These are phyloP conservation scores for Acleris holmiana DNA, from an alignment of 2,888 invertebrate species.

Conservation along the genomic window DNA sequence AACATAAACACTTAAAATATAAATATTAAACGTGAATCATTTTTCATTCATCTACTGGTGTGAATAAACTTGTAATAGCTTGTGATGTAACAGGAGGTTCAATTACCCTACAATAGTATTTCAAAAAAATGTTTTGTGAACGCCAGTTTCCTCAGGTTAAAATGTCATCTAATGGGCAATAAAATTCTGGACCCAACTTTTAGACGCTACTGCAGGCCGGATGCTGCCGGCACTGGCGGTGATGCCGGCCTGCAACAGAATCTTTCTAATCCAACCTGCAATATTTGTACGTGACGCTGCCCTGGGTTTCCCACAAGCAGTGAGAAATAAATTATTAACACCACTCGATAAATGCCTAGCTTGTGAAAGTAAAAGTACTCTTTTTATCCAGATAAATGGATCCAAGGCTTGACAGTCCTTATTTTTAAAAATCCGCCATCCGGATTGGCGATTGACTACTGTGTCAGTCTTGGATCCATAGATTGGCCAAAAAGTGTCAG, in stretches of 20 bases:
- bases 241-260: constrained; percentile 8
- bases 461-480: constrained; percentile 7
- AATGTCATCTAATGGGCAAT: no score
- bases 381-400: constrained; percentile 11
- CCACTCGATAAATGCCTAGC: neutral
- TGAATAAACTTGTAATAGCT: neutral
- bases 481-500: constrained; percentile 1
- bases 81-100: neutral
- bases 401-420: neutral
- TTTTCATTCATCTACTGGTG: neutral
- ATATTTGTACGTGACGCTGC: constrained; percentile 12
- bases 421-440: neutral
- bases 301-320: constrained; percentile 6
- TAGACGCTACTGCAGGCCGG: no score
- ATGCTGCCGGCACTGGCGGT: neutral
- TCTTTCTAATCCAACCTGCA: neutral
- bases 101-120: constrained; percentile 3
- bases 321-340: constrained; percentile 6
- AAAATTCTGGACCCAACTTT: no score
- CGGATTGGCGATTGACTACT: constrained; percentile 1
- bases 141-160: neutral
- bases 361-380: neutral
- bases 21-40: no score
- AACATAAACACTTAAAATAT: no score
- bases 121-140: constrained; percentile 12